Conservation (phyloP, 2,113 vertebrate genomes). For the Petroica traversi region DNA sequence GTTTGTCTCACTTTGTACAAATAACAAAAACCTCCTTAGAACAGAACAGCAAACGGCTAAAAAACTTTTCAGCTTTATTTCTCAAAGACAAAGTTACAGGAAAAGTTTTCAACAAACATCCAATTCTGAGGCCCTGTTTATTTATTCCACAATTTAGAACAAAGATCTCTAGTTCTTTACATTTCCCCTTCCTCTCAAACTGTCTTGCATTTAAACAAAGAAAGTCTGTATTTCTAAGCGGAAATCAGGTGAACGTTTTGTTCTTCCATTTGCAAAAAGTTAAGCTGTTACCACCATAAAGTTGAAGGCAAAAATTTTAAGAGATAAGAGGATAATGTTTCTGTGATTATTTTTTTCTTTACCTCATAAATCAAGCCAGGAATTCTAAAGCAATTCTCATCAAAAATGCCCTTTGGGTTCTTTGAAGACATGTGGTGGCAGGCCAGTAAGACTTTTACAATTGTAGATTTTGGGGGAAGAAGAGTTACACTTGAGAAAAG, state of each 20-base stretch:
- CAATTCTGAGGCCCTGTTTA: neutral
- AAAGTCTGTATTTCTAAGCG: neutral
- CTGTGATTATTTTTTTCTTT: neutral
- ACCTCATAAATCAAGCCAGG: conserved; percentile 28
- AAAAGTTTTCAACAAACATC: neutral
- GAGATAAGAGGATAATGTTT: neutral
- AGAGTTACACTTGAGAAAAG: neutral
- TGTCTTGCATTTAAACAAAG: neutral
- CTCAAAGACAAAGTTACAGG: neutral
- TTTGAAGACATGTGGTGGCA: neutral
- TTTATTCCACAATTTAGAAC: neutral
- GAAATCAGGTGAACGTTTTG: neutral
- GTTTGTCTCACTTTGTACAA: neutral
- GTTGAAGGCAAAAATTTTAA: neutral
- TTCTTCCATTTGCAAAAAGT: neutral
- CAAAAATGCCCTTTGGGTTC: neutral
- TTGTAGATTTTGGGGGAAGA: neutral
- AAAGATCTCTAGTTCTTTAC: neutral
- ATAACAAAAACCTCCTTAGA: neutral
- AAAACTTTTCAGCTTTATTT: neutral
- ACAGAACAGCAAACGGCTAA: neutral
- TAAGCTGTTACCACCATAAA: neutral
- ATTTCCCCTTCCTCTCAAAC: neutral
- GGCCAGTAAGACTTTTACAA: neutral
- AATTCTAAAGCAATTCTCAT: neutral